Conservation (phyloP, 2,113 vertebrate genomes). For the Miniopterus natalensis region DNA sequence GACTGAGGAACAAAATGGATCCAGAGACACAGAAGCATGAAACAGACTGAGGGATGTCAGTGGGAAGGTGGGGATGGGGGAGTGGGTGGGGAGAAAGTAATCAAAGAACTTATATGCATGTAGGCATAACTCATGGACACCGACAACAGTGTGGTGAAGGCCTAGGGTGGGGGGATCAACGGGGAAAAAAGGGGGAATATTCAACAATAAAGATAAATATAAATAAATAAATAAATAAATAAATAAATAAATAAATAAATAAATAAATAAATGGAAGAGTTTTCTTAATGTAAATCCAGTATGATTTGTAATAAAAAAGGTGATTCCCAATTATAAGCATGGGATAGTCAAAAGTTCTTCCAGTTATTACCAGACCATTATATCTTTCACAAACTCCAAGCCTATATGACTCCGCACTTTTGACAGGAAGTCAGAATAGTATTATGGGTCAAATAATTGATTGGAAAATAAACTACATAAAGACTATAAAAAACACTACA, state of each 20-base stretch:
- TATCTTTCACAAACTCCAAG: background rate
- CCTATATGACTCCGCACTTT: background rate
- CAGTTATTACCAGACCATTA: background rate
- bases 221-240: no score
- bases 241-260: background rate
- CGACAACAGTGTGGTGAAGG: no score
- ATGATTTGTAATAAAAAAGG: slow-evolving; percentile 24
- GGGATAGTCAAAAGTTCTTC: background rate
- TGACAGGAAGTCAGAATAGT: background rate
- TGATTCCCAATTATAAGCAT: background rate
- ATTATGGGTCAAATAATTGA: slow-evolving; percentile 9
- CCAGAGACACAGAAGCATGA: no score
- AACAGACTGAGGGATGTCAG: no score
- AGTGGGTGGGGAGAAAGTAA: no score
- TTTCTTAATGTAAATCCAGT: slow-evolving; percentile 7
- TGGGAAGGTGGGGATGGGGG: no score
- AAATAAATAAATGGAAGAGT: background rate
- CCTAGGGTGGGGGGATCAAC: no score
- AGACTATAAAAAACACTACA: background rate
- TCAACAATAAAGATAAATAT: no score
- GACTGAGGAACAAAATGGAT: no score
- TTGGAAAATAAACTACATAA: background rate
- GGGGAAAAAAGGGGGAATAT: no score
- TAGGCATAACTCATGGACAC: no score
- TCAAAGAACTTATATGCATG: no score